Evolutionary conservation across 2,797 vertebrate species (phyloP).

Genomic region (Moxostoma hubbsi): DNA sequence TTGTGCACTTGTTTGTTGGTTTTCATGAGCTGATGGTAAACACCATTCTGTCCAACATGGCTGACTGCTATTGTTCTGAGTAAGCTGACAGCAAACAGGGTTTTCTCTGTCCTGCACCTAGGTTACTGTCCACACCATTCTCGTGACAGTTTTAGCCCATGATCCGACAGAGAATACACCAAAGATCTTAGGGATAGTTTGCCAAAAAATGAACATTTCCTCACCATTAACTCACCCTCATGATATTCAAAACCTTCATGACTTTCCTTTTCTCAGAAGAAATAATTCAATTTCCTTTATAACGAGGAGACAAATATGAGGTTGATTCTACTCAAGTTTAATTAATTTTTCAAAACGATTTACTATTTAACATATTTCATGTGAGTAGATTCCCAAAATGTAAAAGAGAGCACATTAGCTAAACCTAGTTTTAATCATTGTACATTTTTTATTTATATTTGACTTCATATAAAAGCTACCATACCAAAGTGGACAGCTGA

Average conservation of each 20-base stretch:
- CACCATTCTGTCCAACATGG: background rate
- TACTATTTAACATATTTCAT: background rate
- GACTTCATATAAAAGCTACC: background rate
- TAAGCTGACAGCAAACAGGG: background rate
- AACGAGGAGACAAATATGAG: too few relatives aligned
- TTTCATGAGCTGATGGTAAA: background rate
- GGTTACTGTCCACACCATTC: background rate
- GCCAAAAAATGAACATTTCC: background rate
- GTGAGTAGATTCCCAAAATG: background rate
- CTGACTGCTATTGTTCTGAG: background rate
- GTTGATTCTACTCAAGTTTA: background rate
- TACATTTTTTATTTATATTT: background rate
- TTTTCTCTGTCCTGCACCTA: background rate
- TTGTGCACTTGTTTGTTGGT: background rate
- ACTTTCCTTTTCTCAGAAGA: too few relatives aligned
- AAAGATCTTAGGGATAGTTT: background rate
- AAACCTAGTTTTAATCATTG: background rate
- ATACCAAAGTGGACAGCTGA: background rate
- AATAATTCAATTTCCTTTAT: too few relatives aligned
- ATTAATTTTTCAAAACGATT: slow-evolving; percentile 6
- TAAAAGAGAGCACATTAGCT: background rate
- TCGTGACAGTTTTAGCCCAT: background rate
- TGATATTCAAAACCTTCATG: too few relatives aligned
- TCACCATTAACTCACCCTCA: too few relatives aligned
- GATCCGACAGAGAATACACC: background rate